Evolutionary conservation across 1,140 invertebrate genomes (phyloP), one percentile per base, ranked within the genome.

Genomic region (Pogonognathellus flavescens): DNA sequence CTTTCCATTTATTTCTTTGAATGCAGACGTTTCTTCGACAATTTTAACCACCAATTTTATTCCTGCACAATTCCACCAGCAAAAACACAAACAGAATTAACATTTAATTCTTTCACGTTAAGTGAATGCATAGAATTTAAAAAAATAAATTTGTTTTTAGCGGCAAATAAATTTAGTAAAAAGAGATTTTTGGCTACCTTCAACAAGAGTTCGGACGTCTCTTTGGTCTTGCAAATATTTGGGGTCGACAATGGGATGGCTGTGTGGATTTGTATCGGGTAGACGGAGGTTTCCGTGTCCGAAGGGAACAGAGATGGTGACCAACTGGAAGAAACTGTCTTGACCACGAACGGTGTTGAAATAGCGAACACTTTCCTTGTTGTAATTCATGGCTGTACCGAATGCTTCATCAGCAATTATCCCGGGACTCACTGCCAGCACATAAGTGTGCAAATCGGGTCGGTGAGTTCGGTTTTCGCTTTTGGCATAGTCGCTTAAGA

Each of bases 261-360:
- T 59, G 49, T 80, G 22, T 25, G 85, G 85, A 49, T 84, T 57
- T 50, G 0, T 25, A n/a, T 20, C 8, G 8, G 49, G 16, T 5
- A 86, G 72, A 31, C 70, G 62, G 7, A 86, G 18, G 1, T 18
- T 50, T 2, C 85, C 85, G 6, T 72, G 62, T 89, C 96, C 97
- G 89, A 94, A 94, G 0, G 97, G 96, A 4, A 96, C 91, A 41
- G 97, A 89, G 0, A 97, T 89, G 0, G 96, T 90, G 0, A 95
- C 95, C 10, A 96, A 90, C 84, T 97, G 95, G 0, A 83, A 82
- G 50, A 87, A 87, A n/a, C 84, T 60, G 31, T 87, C 86, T 13
- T 80, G 53, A n/a, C 84, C 86, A 16, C 25, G 25, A n/a, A 18
- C 70, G n/a, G 31, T 8, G 70, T 76, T 50, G 16, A 76, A 16